Evolutionary conservation across 2,797 vertebrate genomes (phyloP), one percentile per base, ranked within the genome.

Genomic region (Psittacula derbiana): DNA sequence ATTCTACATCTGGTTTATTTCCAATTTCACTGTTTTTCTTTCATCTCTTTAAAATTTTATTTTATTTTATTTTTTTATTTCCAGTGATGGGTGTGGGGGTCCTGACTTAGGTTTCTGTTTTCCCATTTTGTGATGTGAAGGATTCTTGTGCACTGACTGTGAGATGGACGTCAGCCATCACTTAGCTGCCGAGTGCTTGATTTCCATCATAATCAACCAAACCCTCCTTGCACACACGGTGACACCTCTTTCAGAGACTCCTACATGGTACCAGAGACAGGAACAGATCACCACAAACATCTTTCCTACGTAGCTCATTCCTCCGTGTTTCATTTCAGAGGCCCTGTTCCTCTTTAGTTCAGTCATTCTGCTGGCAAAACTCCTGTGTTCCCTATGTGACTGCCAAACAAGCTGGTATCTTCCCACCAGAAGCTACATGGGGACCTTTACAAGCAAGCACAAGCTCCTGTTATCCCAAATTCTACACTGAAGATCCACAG

Each of bases 41-140:
- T 58, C 15, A 16, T 62, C 5, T n/a, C 10, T 11, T 28, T 53
- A 50, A 50, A 9, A 10, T 3, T 28, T 47, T 46, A 12, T 6
- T 2, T 17, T 2, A 18, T 49, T n/a, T 36, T 27, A 9, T 58
- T 31, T 41, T 49, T 21, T 15, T 8, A 43, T 52, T 60, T 33
- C 75, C 60, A 36, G 10, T 61, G 21, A 38, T 40, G 25, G 44
- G 10, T 2, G 0, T 1, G 0, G 15, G 16, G 15, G 8, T 91
- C 15, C 38, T 84, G 21, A n/a, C 23, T 62, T 53, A 38, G 19
- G 4, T 81, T 84, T 75, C 62, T 47, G 27, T 67, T 78, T 84
- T 79, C 13, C 18, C 43, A 5, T 36, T 40, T 73, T 73, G 60
- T 53, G 33, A 38, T 52, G 11, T 18, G 38, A 83, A 66, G 24